Base-by-base conservation (phyloP, 2,113 vertebrate species). In the Misgurnus anguillicaudatus region DNA sequence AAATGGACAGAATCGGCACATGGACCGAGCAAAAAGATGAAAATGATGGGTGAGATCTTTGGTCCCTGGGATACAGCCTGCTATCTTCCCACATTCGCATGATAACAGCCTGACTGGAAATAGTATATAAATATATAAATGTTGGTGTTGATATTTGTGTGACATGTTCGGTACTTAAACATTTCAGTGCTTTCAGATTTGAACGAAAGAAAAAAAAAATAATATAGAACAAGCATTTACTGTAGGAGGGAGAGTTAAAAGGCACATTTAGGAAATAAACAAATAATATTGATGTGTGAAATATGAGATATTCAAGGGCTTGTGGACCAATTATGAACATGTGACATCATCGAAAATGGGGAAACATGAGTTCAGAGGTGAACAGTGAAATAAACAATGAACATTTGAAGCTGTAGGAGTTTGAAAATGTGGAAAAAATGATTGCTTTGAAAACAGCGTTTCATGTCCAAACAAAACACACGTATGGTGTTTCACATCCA, bases 21-120 rank as follows among this genome's bases (percentile, higher is more conserved):
- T 10, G 24, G 45, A 66, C 77, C 71, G 82, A 88, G 85, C 85
- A 82, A 11, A n/a, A 85, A 82, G 80, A 87, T 82, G 83, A 86
- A 89, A 88, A 88, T 68, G 60, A 71, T 86, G 83, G 82, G 86
- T 83, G 80, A 83, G 88, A 89, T 89, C 83, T 86, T 87, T 89
- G 72, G 9, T 70, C 39, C 78, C 87, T 80, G 80, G 84, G 88
- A 87, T 87, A 88, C 86, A 76, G 80, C 77, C 78, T 82, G 75
- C 83, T 82, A 82, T 85, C 82, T 75, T 85, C 75, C 13, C 36
- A 39, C 60, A 87, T 90, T 87, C 65, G 85, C 77, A 73, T 80
- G 81, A 8, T 65, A n/a, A 71, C 36, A 80, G 64, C 47, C 45
- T 36, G 24, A n/a, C 39, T 24, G 58, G 74, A 10, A 51, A 1